Percentiles rank a stretch among this genome's conserved stretches.
phyloP scores from a whole-genome alignment of 2,797 vertebrate species.

The Xyrichtys novacula region DNA sequence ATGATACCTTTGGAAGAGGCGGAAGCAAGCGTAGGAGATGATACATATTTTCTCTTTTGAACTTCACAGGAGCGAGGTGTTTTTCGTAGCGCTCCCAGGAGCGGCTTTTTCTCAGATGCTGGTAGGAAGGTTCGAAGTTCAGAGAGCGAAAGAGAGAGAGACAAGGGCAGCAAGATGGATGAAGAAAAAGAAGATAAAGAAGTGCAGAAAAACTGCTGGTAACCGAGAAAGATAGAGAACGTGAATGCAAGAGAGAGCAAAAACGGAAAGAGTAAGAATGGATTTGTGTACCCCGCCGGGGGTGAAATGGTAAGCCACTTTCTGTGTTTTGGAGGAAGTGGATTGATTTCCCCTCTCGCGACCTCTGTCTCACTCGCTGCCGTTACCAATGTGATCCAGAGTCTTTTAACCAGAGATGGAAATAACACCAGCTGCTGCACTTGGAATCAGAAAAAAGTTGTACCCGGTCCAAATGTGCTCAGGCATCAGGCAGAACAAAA shows the following conservation, averaged over 20 bases:
- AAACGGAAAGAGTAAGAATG: constrained; percentile 48
- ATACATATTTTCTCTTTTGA: constrained; percentile 64
- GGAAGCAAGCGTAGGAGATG: constrained; percentile 69
- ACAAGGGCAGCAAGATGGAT: constrained; percentile 28
- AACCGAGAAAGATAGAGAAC: constrained; percentile 38
- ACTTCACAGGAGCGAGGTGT: constrained; percentile 66
- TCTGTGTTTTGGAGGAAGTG: constrained; percentile 76
- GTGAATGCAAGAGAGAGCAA: constrained; percentile 20
- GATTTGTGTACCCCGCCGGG: constrained; percentile 70
- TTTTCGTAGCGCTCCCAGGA: constrained; percentile 75
- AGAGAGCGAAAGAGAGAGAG: constrained; percentile 44
- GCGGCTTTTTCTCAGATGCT: constrained; percentile 68
- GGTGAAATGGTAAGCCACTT: constrained; percentile 76
- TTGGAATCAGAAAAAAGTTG: constrained; percentile 44
- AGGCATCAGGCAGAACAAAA: constrained; percentile 44
- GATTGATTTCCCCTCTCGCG: constrained; percentile 78
- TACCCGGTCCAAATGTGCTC: constrained; percentile 44
- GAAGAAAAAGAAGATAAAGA: constrained; percentile 8
- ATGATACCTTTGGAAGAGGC: constrained; percentile 41
- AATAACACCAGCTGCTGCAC: constrained; percentile 53
- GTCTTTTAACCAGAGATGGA: constrained; percentile 71
- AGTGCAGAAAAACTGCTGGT: not conserved
- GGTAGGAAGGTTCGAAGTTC: constrained; percentile 59
- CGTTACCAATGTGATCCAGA: constrained; percentile 69
- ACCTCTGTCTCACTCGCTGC: constrained; percentile 72